Base-by-base conservation (phyloP, 2,888 invertebrate genomes). In the Drosophila bunnanda region DNA sequence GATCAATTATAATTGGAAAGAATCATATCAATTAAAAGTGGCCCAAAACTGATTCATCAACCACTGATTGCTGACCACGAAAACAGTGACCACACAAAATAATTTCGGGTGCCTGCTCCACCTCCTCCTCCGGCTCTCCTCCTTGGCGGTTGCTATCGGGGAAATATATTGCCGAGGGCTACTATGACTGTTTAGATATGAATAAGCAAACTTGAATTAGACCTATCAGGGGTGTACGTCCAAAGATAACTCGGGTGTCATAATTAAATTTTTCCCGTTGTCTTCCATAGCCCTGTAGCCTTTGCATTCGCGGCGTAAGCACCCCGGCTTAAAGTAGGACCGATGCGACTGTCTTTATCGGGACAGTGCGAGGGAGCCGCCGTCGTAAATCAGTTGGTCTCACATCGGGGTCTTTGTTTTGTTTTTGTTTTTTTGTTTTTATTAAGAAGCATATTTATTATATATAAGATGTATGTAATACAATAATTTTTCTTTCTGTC, bases 361-460 rank as follows among this genome's bases (percentile, higher is more conserved):
- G 66, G 74, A 52, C 73, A 62, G 73, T 52, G 43, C 53, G 52
- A 44, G 53, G 39, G 77, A 80, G 74, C 81, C 81, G 68, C 70
- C 64, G 56, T 78, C 74, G 86, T 86, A 83, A 85, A 82, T 86
- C 77, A 86, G 54, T 71, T 61, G 39, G 69, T 77, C 79, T 77
- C 77, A 65, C 53, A 41, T 71, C 64, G n/a, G 48, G 64, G 64
- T 65, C 65, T 65, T 65, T 64, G 41, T 62, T 62, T 50, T 62
- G 41, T 39, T 57, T 55, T 46, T 43, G 32, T 46, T 62, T 71
- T 73, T 67, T 83, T 66, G 25, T 79, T 85, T 85, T 83, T 89
- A 89, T 88, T 89, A 89, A 89, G 88, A 89, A 89, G 88, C 88
- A 89, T 89, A 89, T 89, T 90, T 89, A 89, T 89, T 89, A 90